A percentile compares a stretch with the other conserved stretches of the same genome.
Evolutionary conservation across 2,888 invertebrate species (phyloP).

Genomic region (Cheilosia vulpina): DNA sequence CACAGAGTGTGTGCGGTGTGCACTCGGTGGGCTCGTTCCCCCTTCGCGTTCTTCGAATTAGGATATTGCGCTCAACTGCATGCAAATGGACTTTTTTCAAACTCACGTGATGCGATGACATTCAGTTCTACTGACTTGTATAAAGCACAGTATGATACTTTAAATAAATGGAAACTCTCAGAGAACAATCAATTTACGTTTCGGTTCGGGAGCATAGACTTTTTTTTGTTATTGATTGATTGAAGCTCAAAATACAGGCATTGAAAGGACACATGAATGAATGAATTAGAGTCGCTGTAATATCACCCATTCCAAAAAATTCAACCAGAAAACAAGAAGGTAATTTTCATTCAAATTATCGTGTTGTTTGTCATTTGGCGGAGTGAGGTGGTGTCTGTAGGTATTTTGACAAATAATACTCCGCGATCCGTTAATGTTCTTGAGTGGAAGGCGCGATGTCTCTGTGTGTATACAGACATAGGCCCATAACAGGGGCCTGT

Average conservation of each 20-base stretch:
- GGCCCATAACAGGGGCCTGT: conserved; percentile 18
- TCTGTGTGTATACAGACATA: conserved; percentile 3
- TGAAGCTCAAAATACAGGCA: neutral
- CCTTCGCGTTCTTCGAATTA: conserved; percentile 12
- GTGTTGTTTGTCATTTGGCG: conserved; percentile 42
- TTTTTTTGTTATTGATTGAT: conserved; percentile 37
- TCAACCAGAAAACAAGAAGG: neutral
- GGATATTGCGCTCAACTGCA: conserved; percentile 49
- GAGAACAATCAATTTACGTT: conserved; percentile 11
- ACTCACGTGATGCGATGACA: conserved; percentile 32
- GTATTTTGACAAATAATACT: conserved; percentile 25
- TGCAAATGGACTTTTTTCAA: conserved; percentile 48
- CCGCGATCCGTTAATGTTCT: conserved; percentile 7
- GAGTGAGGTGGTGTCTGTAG: neutral
- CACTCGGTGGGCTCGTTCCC: neutral
- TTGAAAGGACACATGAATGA: conserved; percentile 1
- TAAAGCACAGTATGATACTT: conserved; percentile 21
- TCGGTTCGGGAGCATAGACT: neutral
- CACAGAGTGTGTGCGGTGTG: conserved; percentile 19
- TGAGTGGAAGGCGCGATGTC: conserved; percentile 3
- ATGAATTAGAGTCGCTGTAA: conserved; percentile 1
- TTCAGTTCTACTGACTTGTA: conserved; percentile 45
- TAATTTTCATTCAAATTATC: conserved; percentile 39
- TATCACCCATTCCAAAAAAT: conserved; percentile 14
- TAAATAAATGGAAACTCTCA: conserved; percentile 22